phyloP scores from a whole-genome alignment of 2,797 vertebrate genomes.

The Bovichtus variegatus region DNA sequence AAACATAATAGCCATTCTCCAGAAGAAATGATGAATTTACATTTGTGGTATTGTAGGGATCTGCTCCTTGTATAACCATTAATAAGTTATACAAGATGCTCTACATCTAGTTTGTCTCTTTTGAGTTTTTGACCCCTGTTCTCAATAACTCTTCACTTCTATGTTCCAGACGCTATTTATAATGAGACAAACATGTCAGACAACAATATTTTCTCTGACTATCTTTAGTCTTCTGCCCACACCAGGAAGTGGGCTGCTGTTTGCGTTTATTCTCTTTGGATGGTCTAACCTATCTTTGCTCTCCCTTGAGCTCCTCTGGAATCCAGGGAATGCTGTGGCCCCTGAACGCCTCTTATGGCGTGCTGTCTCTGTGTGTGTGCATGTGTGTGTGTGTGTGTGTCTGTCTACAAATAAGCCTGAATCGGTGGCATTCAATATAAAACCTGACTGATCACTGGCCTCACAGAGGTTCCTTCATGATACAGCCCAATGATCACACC shows the following conservation, averaged over 20 bases:
- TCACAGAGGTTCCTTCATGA: constrained; percentile 53
- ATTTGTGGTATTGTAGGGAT: background rate
- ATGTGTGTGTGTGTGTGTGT: constrained; percentile 24
- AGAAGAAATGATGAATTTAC: constrained; percentile 3
- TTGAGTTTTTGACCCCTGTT: background rate
- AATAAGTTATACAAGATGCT: background rate
- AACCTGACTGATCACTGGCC: constrained; percentile 63
- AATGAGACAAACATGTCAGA: constrained; percentile 48
- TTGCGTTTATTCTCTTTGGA: constrained; percentile 57
- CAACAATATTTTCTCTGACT: constrained; percentile 59
- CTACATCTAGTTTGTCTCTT: background rate
- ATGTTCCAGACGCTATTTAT: constrained; percentile 28
- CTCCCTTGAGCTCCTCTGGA: constrained; percentile 70
- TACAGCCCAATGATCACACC: constrained; percentile 32
- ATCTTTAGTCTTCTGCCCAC: constrained; percentile 53
- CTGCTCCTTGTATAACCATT: constrained; percentile 5
- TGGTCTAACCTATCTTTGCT: constrained; percentile 56
- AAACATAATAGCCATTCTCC: constrained; percentile 32
- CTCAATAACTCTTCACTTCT: background rate
- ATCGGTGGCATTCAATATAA: constrained; percentile 62
- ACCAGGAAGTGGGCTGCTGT: constrained; percentile 61
- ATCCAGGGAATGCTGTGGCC: constrained; percentile 74
- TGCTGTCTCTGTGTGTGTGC: constrained; percentile 21
- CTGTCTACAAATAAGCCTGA: constrained; percentile 57
- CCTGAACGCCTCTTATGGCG: constrained; percentile 55